Evolutionary conservation across 64 coral and sea anemone species (phyloP).

Genomic region (Stylophora pistillata): DNA sequence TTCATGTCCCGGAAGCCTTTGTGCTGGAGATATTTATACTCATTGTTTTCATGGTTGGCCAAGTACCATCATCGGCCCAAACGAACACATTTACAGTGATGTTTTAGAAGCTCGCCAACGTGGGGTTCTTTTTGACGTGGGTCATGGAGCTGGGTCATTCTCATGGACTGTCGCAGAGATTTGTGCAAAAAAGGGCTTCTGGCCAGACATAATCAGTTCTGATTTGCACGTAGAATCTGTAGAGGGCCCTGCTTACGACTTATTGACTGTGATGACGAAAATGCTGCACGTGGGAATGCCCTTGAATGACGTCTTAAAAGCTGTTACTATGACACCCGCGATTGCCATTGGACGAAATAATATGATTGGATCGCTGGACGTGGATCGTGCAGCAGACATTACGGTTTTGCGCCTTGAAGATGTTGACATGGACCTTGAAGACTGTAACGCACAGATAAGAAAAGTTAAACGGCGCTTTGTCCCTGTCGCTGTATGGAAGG

Average conservation of each 20-base stretch:
- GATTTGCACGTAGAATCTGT: slow-evolving; percentile 70
- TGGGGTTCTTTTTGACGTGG: slow-evolving; percentile 90
- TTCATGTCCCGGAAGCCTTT: slow-evolving; percentile 75
- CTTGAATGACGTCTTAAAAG: slow-evolving; percentile 68
- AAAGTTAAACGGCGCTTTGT: slow-evolving; percentile 34
- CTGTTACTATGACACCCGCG: slow-evolving; percentile 73
- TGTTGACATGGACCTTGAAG: slow-evolving; percentile 73
- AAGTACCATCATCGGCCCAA: slow-evolving; percentile 70
- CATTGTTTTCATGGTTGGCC: slow-evolving; percentile 66
- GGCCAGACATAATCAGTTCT: slow-evolving; percentile 90
- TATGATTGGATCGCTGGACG: slow-evolving; percentile 57
- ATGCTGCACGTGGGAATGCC: slow-evolving; percentile 85
- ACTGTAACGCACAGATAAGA: slow-evolving; percentile 69
- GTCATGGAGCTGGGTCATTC: slow-evolving; percentile 85
- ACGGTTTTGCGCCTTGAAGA: slow-evolving; percentile 59
- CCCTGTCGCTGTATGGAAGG: slow-evolving; percentile 79
- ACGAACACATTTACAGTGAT: slow-evolving; percentile 29
- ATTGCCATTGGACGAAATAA: slow-evolving; percentile 57
- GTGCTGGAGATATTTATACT: slow-evolving; percentile 78
- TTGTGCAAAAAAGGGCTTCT: slow-evolving; percentile 80
- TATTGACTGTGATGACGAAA: slow-evolving; percentile 87
- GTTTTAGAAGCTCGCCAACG: slow-evolving; percentile 60
- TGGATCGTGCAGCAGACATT: slow-evolving; percentile 53
- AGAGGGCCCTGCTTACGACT: slow-evolving; percentile 76
- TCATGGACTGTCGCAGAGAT: slow-evolving; percentile 91